phyloP scores from a whole-genome alignment of 2,888 invertebrate species.

The Trissoscelio sp. region DNA sequence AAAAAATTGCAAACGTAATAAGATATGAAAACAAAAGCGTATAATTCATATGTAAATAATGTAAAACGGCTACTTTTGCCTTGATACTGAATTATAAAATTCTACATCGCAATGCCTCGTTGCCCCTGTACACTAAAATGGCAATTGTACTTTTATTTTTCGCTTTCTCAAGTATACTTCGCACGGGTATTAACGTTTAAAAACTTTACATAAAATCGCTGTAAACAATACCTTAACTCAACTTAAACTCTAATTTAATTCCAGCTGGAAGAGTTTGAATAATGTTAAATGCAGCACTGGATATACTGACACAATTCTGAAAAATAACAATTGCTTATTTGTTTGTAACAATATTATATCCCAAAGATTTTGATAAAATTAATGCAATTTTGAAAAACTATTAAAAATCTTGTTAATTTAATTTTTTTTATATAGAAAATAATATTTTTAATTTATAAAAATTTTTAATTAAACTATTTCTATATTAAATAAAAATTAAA shows the following conservation, averaged over 20 bases:
- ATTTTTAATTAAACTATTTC: too few relatives aligned
- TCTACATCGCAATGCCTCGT: slow-evolving; percentile 38
- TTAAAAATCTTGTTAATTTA: too few relatives aligned
- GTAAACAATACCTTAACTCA: slow-evolving; percentile 3
- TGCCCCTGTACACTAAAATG: slow-evolving; percentile 33
- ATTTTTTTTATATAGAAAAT: too few relatives aligned
- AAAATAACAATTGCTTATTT: too few relatives aligned
- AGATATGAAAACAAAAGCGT: neutral
- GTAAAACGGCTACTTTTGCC: slow-evolving; percentile 4
- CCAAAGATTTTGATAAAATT: too few relatives aligned
- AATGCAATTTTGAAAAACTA: too few relatives aligned
- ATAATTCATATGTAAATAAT: slow-evolving; percentile 17
- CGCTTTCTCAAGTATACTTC: slow-evolving; percentile 38
- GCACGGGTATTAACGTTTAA: slow-evolving; percentile 13
- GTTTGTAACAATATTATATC: too few relatives aligned
- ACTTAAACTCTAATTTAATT: neutral
- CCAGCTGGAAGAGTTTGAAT: neutral
- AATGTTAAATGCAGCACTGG: too few relatives aligned
- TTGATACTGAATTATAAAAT: slow-evolving; percentile 27
- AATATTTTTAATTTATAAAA: too few relatives aligned
- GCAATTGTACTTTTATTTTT: slow-evolving; percentile 43
- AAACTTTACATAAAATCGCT: slow-evolving; percentile 10
- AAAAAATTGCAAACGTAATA: neutral
- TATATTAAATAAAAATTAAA: too few relatives aligned
- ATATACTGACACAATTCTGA: too few relatives aligned